A percentile compares a stretch with the other conserved stretches of the same genome.
These are phyloP conservation scores for Coelopa pilipes DNA, from an alignment of 2,888 invertebrate genomes.

Conservation along the genomic window DNA sequence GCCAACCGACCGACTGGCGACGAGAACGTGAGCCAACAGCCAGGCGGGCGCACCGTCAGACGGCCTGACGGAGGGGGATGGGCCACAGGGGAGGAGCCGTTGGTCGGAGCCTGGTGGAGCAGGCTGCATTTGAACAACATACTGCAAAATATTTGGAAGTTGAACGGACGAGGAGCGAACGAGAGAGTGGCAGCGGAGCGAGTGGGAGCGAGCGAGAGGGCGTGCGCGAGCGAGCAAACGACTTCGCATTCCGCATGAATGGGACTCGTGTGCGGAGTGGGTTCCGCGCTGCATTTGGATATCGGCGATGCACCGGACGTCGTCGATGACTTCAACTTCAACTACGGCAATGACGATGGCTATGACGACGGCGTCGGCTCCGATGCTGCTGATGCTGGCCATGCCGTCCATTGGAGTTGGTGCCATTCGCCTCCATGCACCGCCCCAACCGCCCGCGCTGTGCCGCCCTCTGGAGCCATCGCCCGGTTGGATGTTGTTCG, in stretches of 20 bases:
- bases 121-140: conserved; percentile 25
- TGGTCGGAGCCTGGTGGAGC: background rate
- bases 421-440: background rate
- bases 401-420: background rate
- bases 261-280: conserved; percentile 13
- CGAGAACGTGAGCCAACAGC: background rate
- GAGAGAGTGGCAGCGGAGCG: background rate
- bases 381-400: background rate
- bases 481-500: conserved; percentile 3
- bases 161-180: conserved; percentile 30
- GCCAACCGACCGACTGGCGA: background rate
- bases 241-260: conserved; percentile 15
- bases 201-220: conserved; percentile 2
- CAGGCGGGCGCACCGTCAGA: background rate
- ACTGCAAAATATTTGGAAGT: conserved; percentile 35
- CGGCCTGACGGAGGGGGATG: background rate
- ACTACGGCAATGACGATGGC: conserved; percentile 12
- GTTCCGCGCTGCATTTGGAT: conserved; percentile 24
- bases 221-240: background rate
- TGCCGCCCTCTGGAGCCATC: background rate
- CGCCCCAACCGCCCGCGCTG: background rate
- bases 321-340: conserved; percentile 1
- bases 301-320: conserved; percentile 12
- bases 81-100: background rate
- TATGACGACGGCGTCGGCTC: background rate